Evolutionary conservation across 1,140 invertebrate genomes (phyloP), one percentile per base, ranked within the genome.

Genomic region (Heliothis virescens): DNA sequence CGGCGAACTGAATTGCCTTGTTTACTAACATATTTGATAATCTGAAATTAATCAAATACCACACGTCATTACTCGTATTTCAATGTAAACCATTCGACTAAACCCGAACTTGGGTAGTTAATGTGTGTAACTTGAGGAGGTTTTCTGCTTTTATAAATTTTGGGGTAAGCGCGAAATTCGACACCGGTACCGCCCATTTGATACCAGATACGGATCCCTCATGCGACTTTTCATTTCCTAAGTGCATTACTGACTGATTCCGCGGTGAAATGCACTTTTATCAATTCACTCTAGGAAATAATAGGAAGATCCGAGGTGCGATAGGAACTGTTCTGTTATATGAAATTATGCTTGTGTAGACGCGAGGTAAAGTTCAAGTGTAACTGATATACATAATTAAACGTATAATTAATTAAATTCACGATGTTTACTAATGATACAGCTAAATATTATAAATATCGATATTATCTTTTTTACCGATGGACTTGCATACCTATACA

Each of bases 191-290:
- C 91, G 86, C 91, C 91, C 90, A 83, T 50, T 80, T 82, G 82
- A 87, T 83, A 84, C 73, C 75, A 79, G 80, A 84, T 83, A 87
- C 73, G 79, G 57, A 84, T 85, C 86, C 84, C 83, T 83, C 73
- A 82, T 81, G 81, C 67, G 81, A 81, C 60, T 87, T 88, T 89
- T 93, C 90, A 94, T 94, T 94, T 94, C 92, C 93, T 92, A 89
- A 93, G 87, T 93, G 89, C 83, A 88, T 84, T 81, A 73, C 71
- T 86, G 79, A 53, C 67, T 65, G 71, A 55, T 48, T 81, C 34
- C 11, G 62, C 48, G 72, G 79, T 88, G 83, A 90, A 87, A 88
- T 87, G 88, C 85, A 87, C 81, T 76, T 84, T 86, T 84, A 72
- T 79, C 74, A 82, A 80, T 74, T 53, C 21, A 47, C 57, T 41